Percentiles rank a stretch among this genome's conserved stretches.
phyloP scores from a whole-genome alignment of 92 coral and sea anemone species.

The Porites divaricata region DNA sequence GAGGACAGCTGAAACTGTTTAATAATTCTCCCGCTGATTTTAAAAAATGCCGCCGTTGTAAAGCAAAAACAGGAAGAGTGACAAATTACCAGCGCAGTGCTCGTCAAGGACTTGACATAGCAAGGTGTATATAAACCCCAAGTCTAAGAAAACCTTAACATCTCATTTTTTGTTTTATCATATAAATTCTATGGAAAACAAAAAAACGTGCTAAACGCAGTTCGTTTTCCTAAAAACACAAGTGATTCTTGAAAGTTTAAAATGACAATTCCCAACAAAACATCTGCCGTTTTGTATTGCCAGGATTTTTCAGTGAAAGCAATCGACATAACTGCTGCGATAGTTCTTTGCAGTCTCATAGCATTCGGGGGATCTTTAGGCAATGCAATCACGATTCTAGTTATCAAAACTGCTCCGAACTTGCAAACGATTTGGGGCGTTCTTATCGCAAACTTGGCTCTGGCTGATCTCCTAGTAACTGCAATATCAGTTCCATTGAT shows the following conservation, averaged over 20 bases:
- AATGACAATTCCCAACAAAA: not conserved
- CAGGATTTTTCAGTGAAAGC: constrained; percentile 5
- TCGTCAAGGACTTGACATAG: not conserved
- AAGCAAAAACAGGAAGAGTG: not conserved
- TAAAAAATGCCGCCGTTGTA: too few species aligned
- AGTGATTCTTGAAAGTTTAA: too few species aligned
- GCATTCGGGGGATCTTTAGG: constrained; percentile 16
- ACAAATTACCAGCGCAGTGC: not conserved
- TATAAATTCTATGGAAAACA: too few species aligned
- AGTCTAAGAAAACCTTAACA: too few species aligned
- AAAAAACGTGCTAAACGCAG: too few species aligned
- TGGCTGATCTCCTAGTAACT: constrained; percentile 24
- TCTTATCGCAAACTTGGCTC: constrained; percentile 20
- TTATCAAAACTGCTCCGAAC: constrained; percentile 3
- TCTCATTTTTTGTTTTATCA: too few species aligned
- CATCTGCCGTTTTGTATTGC: not conserved
- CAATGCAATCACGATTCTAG: constrained; percentile 6
- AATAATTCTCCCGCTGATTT: not conserved
- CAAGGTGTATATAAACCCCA: not conserved
- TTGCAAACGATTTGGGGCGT: constrained; percentile 13
- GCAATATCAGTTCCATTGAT: constrained; percentile 11
- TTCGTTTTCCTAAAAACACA: too few species aligned
- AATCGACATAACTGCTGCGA: not conserved
- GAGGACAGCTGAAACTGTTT: not conserved
- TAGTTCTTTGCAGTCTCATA: not conserved